Conservation (phyloP, 1,140 invertebrate genomes). For the Cydia splendana region DNA sequence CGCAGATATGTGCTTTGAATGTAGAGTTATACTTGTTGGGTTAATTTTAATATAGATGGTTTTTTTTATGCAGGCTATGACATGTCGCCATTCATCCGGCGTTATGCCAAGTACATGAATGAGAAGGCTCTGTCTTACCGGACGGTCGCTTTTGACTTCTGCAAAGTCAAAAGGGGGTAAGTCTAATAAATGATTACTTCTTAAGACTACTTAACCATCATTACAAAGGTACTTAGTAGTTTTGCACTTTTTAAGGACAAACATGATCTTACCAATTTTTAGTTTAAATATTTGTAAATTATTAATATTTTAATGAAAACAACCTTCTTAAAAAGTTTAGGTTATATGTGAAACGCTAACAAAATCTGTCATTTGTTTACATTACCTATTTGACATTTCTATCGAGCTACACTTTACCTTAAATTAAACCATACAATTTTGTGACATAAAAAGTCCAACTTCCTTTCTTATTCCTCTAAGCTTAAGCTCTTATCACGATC, state of each 20-base stretch:
- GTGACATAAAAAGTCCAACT: too few relatives aligned
- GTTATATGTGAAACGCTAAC: too few relatives aligned
- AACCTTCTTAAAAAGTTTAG: too few relatives aligned
- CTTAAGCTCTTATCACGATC: not conserved
- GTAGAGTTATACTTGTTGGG: not conserved
- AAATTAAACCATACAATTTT: not conserved
- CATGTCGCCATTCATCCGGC: conserved; percentile 99
- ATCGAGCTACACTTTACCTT: not conserved
- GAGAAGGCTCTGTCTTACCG: conserved; percentile 99
- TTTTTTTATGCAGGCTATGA: conserved; percentile 91
- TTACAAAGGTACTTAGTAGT: too few relatives aligned
- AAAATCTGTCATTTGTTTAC: too few relatives aligned
- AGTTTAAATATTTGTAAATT: too few relatives aligned
- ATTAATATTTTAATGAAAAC: too few relatives aligned
- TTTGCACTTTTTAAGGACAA: too few relatives aligned
- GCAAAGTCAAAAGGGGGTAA: conserved; percentile 99
- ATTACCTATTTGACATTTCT: too few relatives aligned
- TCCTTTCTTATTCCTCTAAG: too few relatives aligned
- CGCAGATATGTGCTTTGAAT: conserved; percentile 20
- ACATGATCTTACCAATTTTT: too few relatives aligned
- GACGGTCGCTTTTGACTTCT: conserved; percentile 99
- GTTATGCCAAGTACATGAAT: conserved; percentile 99
- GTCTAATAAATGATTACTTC: conserved; percentile 50
- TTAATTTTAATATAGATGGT: conserved; percentile 17
- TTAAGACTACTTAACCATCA: too few relatives aligned